Evolutionary conservation across 64 coral and sea anemone species (phyloP), one percentile per base, ranked within the genome.

Genomic region (Orbicella faveolata): DNA sequence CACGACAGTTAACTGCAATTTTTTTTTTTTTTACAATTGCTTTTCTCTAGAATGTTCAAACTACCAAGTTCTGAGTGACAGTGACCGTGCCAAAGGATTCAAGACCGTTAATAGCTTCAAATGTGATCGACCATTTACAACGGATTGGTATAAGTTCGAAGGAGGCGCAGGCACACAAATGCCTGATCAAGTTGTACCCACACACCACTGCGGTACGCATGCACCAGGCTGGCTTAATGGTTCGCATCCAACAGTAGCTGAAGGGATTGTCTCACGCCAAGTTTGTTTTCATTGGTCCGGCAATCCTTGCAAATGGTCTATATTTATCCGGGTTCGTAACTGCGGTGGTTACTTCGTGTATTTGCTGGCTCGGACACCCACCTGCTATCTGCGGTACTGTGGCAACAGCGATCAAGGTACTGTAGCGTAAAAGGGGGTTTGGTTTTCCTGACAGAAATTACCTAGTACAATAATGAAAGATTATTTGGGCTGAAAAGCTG

Each of bases 271-370:
- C 6, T 19, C 21, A 2, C 35, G 81, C 3, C 10, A 36, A 37
- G 81, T 84, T 34, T 84, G 81, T 70, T 84, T 84, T 51, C 61
- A 68, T 41, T 84, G 61, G 61, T 6, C 6, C 3, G 16, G 26
- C 25, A 68, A 36, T 62, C 67, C 62, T 62, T 84, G 81, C 33
- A 53, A 68, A 64, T 84, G 61, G 61, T 68, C 61, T 41, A 84
- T 2, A 15, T 30, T 19, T 61, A 68, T 84, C 63, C n/a, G n/a
- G 15, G 81, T 84, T 19, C 61, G 66, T 67, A 84, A 84, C 33
- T 84, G 81, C 23, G 81, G 81, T 1, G 19, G 19, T 6, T 84
- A 68, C 66, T 84, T 41, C 81, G 62, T 84, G 33, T 84, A 84
- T 54, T 25, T 68, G 59, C 14, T 84, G 23, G 2, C 5, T 9